Percentiles rank a stretch among this genome's conserved stretches.
phyloP scores from a whole-genome alignment of 2,888 invertebrate genomes.

The Agrochola macilenta region DNA sequence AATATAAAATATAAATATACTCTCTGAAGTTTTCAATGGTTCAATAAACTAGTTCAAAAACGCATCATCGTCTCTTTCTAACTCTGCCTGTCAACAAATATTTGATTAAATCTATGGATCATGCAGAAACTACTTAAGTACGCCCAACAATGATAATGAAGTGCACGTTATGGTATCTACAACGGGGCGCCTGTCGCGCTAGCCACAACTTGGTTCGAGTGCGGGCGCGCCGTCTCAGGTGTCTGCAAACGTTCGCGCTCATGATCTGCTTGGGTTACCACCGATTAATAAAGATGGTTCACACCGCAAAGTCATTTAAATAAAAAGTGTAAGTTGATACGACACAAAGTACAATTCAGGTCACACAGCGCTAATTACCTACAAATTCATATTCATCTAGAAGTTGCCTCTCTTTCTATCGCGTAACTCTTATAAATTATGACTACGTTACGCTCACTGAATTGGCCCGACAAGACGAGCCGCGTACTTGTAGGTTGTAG shows the following conservation, averaged over 20 bases:
- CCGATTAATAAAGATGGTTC: no score
- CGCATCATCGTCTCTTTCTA: not conserved
- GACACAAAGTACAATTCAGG: no score
- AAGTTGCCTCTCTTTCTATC: no score
- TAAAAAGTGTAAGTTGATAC: no score
- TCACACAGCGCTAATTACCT: no score
- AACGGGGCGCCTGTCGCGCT: constrained; percentile 44
- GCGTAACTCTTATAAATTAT: no score
- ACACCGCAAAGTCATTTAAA: no score
- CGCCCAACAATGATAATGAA: constrained; percentile 27
- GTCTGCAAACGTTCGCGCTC: constrained; percentile 63
- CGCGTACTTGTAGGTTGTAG: no score
- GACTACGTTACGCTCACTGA: no score
- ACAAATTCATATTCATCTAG: no score
- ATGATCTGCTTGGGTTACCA: constrained; percentile 35
- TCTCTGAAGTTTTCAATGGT: not conserved
- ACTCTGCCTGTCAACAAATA: not conserved
- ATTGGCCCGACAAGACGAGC: no score
- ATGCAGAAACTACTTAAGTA: constrained; percentile 13
- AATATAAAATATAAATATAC: not conserved
- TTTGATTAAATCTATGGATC: constrained; percentile 8
- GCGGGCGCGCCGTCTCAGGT: constrained; percentile 68
- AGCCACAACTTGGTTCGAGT: constrained; percentile 71
- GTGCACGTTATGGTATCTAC: constrained; percentile 6
- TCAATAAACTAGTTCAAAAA: not conserved